phyloP scores from a whole-genome alignment of 2,113 vertebrate genomes.

The Melanerpes aurifrons region DNA sequence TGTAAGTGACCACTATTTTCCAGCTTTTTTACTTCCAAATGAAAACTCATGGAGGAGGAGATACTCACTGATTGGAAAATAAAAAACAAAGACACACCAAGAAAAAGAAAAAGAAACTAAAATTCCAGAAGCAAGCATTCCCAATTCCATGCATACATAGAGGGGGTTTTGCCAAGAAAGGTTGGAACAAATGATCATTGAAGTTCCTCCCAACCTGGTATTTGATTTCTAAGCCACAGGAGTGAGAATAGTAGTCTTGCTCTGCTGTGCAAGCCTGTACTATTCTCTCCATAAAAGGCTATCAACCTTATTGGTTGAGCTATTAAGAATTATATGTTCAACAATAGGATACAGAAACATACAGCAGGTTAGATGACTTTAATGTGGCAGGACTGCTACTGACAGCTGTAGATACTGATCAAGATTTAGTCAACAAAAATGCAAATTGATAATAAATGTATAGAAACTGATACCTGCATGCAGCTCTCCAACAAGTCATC shows the following conservation, averaged over 20 bases:
- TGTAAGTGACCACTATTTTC: not conserved
- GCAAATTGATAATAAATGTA: not conserved
- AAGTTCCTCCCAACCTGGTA: not conserved
- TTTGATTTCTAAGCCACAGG: not conserved
- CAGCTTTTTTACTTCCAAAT: not conserved
- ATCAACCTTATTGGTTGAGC: not conserved
- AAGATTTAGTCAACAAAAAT: not conserved
- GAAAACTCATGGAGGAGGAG: not conserved
- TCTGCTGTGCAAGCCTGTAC: not conserved
- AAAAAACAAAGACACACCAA: not conserved
- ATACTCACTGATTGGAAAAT: not conserved
- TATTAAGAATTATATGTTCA: not conserved
- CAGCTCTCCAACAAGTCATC: not conserved
- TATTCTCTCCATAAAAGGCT: not conserved
- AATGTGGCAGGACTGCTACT: not conserved
- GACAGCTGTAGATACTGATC: not conserved
- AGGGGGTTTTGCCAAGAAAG: not conserved
- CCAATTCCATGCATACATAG: not conserved
- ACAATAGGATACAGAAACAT: conserved; percentile 20
- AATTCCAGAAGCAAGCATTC: not conserved
- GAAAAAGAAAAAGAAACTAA: not conserved
- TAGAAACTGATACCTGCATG: not conserved
- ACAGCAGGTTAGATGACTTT: not conserved
- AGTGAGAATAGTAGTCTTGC: not conserved
- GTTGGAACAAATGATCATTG: not conserved